phyloP scores from a whole-genome alignment of 1,140 invertebrate genomes.

The Sinonovacula constricta region DNA sequence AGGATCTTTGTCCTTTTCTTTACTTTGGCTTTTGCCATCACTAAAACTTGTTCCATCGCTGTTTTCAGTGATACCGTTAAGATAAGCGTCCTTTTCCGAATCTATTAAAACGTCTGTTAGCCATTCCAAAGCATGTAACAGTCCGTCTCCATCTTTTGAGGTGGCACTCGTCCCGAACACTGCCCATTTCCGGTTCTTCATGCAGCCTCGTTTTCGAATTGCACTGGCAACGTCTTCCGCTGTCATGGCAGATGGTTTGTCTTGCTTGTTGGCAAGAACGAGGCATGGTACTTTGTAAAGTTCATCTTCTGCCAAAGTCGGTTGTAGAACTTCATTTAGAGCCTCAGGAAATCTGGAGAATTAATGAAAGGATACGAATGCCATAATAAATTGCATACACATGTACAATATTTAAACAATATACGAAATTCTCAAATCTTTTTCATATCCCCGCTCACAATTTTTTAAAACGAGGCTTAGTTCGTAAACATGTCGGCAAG shows the following conservation, averaged over 20 bases:
- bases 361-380: background rate
- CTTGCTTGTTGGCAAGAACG: constrained; percentile 40
- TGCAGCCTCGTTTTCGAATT: background rate
- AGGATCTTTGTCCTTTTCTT: too few species aligned
- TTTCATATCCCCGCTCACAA: too few species aligned
- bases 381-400: background rate
- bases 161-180: constrained; percentile 20
- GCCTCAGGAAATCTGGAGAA: background rate
- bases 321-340: background rate
- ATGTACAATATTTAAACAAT: background rate
- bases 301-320: background rate
- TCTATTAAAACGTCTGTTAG: too few species aligned
- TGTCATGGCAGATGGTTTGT: constrained; percentile 2
- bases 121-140: constrained; percentile 21
- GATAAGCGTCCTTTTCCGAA: too few species aligned
- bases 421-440: too few species aligned
- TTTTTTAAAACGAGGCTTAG: too few species aligned
- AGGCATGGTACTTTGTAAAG: background rate
- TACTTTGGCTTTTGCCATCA: too few species aligned
- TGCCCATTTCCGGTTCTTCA: background rate
- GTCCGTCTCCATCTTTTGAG: background rate
- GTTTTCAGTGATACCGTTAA: too few species aligned
- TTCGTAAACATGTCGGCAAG: too few species aligned
- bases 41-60: too few species aligned
- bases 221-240: background rate